phyloP scores from a whole-genome alignment of 2,888 invertebrate species.

The Oegoconia quadripuncta region DNA sequence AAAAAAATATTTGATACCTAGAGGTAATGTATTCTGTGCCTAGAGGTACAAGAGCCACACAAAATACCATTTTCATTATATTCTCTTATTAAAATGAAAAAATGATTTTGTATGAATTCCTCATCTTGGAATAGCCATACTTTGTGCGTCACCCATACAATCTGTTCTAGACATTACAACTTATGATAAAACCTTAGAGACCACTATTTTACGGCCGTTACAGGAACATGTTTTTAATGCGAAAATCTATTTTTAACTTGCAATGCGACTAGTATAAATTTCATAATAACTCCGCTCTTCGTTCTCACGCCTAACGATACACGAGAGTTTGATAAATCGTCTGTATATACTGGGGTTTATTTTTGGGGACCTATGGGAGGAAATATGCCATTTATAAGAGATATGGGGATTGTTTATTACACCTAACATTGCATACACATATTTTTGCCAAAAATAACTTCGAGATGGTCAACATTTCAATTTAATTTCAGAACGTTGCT shows the following conservation, averaged over 20 bases:
- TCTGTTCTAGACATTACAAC: conserved; percentile 54
- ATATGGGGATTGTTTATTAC: too few relatives aligned
- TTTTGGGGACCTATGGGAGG: too few relatives aligned
- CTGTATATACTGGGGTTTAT: too few relatives aligned
- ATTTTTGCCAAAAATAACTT: too few relatives aligned
- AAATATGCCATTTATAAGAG: too few relatives aligned
- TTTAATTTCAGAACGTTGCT: too few relatives aligned
- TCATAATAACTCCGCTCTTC: conserved; percentile 42
- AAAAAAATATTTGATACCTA: too few relatives aligned
- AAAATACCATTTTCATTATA: too few relatives aligned
- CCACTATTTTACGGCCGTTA: conserved; percentile 69
- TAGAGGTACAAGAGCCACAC: too few relatives aligned
- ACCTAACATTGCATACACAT: too few relatives aligned
- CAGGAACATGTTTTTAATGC: conserved; percentile 72
- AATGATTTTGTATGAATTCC: not conserved
- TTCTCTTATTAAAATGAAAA: not conserved
- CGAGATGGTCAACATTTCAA: too few relatives aligned
- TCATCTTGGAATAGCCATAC: not conserved
- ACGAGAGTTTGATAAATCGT: conserved; percentile 46
- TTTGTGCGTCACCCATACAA: conserved; percentile 17
- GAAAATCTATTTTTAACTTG: conserved; percentile 70
- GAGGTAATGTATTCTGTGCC: too few relatives aligned
- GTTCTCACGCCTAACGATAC: conserved; percentile 38
- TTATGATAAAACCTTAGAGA: conserved; percentile 62
- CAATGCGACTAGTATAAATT: conserved; percentile 75